A percentile compares a stretch with the other conserved stretches of the same genome.
These are phyloP conservation scores for Eptatretus burgeri DNA, from an alignment of 2,113 vertebrate genomes.

Conservation along the genomic window DNA sequence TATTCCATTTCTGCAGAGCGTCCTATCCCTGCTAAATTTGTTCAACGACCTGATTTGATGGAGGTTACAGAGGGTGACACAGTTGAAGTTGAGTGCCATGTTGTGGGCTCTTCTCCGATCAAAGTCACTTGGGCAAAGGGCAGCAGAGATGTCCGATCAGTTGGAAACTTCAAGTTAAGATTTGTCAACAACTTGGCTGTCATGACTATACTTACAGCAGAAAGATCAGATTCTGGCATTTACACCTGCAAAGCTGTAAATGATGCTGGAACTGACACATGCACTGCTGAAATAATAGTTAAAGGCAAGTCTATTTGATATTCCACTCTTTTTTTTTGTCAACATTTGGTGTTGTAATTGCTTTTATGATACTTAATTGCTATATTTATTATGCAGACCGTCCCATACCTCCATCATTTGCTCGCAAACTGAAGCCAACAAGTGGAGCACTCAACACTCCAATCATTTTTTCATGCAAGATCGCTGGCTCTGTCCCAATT, in stretches of 20 bases:
- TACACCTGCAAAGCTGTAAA: constrained; percentile 70
- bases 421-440: constrained; percentile 48
- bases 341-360: constrained; percentile 3
- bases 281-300: constrained; percentile 42
- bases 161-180: constrained; percentile 71
- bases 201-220: constrained; percentile 47
- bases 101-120: constrained; percentile 55
- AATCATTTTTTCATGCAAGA: constrained; percentile 50
- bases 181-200: constrained; percentile 38
- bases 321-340: background rate
- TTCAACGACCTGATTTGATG: constrained; percentile 35
- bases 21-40: constrained; percentile 32
- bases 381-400: constrained; percentile 34
- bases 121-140: constrained; percentile 90
- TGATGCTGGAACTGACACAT: constrained; percentile 52
- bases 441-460: constrained; percentile 29
- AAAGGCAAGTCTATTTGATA: constrained; percentile 39
- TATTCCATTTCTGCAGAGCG: constrained; percentile 19
- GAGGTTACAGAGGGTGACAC: constrained; percentile 45
- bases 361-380: constrained; percentile 7
- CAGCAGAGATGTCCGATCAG: constrained; percentile 64
- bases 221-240: constrained; percentile 43
- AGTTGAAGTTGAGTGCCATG: constrained; percentile 55
- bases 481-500: constrained; percentile 58
- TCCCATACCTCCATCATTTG: constrained; percentile 48